Evolutionary conservation across 2,888 invertebrate species (phyloP), one percentile per base, ranked within the genome.

Genomic region (Phragmatobia fuliginosa): DNA sequence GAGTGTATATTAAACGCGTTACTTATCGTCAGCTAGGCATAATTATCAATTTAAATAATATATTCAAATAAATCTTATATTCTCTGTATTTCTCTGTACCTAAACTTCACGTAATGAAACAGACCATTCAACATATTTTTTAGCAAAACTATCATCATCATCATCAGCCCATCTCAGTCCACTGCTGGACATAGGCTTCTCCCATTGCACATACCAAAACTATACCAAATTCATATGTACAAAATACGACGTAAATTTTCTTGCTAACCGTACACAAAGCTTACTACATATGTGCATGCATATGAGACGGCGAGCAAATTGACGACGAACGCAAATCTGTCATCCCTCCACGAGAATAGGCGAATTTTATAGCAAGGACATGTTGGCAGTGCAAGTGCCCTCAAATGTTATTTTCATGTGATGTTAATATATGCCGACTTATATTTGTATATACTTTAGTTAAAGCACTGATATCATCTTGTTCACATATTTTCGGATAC

Each of bases 271-370:
- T 62, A 62, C 25, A 52, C 52, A 64, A 11, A 52, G 33, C 10
- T 56, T 7, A 59, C 33, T 32, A 32, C 38, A 33, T 11, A 59
- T 49, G 25, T 56, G 25, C 58, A 59, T 41, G 31, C 67, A 75
- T 66, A 71, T 56, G 59, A 75, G 68, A 63, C 69, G 67, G 32
- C 60, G 60, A 73, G 65, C 70, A 81, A 80, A 76, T 76, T 74
- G 73, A 73, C 67, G 62, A 76, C 73, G 66, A 72, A 76, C 73
- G 71, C 76, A 79, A 79, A 79, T 77, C 76, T 76, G 79, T 76
- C 75, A 81, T 73, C 70, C 49, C 62, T 67, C 56, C 66, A 62
- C 69, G 62, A 71, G 66, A 74, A 76, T 73, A 73, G 59, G 64
- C 52, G 56, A 56, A 64, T 52, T 76, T 71, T 72, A 66, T 61